phyloP scores from a whole-genome alignment of 2,113 vertebrate species.

The Mastomys natalensis region DNA sequence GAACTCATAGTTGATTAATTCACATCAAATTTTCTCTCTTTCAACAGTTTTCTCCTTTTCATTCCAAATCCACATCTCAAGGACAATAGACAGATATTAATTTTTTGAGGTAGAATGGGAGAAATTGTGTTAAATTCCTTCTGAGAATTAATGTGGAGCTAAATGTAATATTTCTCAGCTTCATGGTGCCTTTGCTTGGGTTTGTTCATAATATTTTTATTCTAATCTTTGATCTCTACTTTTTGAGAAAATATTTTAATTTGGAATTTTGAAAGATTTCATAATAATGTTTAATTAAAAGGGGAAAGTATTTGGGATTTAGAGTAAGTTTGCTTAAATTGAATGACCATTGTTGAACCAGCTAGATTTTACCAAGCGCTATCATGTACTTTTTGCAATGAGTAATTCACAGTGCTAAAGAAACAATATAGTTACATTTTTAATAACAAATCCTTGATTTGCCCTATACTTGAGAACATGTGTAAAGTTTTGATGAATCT shows the following conservation, averaged over 20 bases:
- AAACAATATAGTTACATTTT: slow-evolving; percentile 20
- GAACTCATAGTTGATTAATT: slow-evolving; percentile 77
- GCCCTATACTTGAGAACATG: neutral
- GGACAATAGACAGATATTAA: slow-evolving; percentile 74
- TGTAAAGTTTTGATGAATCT: slow-evolving; percentile 38
- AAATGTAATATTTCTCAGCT: slow-evolving; percentile 15
- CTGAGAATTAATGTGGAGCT: slow-evolving; percentile 52
- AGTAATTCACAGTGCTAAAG: slow-evolving; percentile 1
- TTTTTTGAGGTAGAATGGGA: slow-evolving; percentile 73
- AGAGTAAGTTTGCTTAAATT: neutral
- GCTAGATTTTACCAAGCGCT: neutral
- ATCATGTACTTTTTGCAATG: neutral
- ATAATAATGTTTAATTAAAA: slow-evolving; percentile 41
- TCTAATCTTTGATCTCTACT: slow-evolving; percentile 62
- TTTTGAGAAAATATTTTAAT: slow-evolving; percentile 61
- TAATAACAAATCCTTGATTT: slow-evolving; percentile 16
- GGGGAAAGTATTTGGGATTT: neutral
- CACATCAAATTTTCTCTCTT: slow-evolving; percentile 70
- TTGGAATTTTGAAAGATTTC: slow-evolving; percentile 58
- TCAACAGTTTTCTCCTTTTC: slow-evolving; percentile 70
- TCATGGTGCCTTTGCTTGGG: slow-evolving; percentile 21
- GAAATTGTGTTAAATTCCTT: slow-evolving; percentile 70
- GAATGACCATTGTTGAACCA: neutral
- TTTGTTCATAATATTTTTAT: slow-evolving; percentile 62
- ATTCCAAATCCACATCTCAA: slow-evolving; percentile 71